phyloP scores from a whole-genome alignment of 2,888 invertebrate species.

The Lasioglossum calceatum region DNA sequence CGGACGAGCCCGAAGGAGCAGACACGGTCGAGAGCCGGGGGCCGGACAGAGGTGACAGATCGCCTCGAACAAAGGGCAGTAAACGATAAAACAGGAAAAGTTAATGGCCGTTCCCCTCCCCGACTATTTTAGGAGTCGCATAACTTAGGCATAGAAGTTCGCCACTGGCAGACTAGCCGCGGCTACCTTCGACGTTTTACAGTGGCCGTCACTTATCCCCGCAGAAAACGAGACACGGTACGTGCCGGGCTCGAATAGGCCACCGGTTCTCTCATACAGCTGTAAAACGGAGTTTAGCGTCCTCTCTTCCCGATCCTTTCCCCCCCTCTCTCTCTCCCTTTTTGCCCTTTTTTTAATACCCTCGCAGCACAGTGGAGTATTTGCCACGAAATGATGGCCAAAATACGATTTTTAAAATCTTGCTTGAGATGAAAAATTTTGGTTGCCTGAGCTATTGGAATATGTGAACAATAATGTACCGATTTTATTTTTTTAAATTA shows the following conservation, averaged over 20 bases:
- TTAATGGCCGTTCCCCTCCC: slow-evolving; percentile 34
- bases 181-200: slow-evolving; percentile 30
- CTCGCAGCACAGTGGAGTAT: neutral
- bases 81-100: slow-evolving; percentile 46
- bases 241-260: slow-evolving; percentile 16
- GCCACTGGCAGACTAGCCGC: slow-evolving; percentile 27
- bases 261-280: slow-evolving; percentile 3
- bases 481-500: no score
- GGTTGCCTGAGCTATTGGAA: no score
- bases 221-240: slow-evolving; percentile 40
- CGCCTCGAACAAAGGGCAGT: slow-evolving; percentile 44
- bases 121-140: slow-evolving; percentile 41
- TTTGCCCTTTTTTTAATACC: neutral
- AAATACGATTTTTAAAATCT: no score
- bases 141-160: slow-evolving; percentile 43
- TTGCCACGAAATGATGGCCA: no score
- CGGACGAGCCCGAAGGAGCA: neutral
- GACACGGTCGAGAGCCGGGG: neutral
- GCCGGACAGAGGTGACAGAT: slow-evolving; percentile 43
- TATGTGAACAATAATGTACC: no score
- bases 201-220: slow-evolving; percentile 41
- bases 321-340: neutral
- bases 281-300: slow-evolving; percentile 57
- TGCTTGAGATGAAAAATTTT: no score
- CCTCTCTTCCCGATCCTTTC: neutral